These are phyloP conservation scores for Palythoa grandiflora DNA, from an alignment of 92 coral and sea anemone genomes.

Conservation along the genomic window DNA sequence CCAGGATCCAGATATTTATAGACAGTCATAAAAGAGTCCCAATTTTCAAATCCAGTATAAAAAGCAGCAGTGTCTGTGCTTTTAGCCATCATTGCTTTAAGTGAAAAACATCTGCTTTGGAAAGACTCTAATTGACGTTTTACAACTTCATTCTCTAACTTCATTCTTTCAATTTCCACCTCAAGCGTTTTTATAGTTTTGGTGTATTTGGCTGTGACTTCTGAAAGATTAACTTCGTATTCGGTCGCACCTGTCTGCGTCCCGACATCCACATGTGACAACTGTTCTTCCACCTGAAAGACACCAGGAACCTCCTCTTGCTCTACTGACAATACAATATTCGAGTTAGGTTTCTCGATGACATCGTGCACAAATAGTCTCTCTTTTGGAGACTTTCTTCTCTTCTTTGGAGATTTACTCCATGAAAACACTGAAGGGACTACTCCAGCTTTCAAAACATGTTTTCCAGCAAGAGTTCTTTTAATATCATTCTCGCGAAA, in stretches of 20 bases:
- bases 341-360: not conserved
- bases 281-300: not conserved
- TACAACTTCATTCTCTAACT: no score
- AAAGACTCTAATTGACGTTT: slow-evolving; percentile 31
- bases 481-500: slow-evolving; percentile 43
- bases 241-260: slow-evolving; percentile 30
- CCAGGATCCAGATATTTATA: slow-evolving; percentile 53
- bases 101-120: slow-evolving; percentile 29
- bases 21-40: slow-evolving; percentile 50
- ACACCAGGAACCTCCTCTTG: not conserved
- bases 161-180: slow-evolving; percentile 2
- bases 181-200: slow-evolving; percentile 19
- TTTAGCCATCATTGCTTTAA: not conserved
- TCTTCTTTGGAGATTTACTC: slow-evolving; percentile 58
- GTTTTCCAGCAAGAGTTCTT: slow-evolving; percentile 46
- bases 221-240: slow-evolving; percentile 28
- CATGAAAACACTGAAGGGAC: slow-evolving; percentile 60
- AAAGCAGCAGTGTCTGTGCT: slow-evolving; percentile 22
- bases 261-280: not conserved
- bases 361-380: slow-evolving; percentile 28
- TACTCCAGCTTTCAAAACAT: slow-evolving; percentile 26
- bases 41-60: slow-evolving; percentile 66
- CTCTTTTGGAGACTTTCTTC: slow-evolving; percentile 41
- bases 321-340: not conserved
- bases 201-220: slow-evolving; percentile 9